Conservation (phyloP, 2,113 vertebrate species). For the Carassius auratus region DNA sequence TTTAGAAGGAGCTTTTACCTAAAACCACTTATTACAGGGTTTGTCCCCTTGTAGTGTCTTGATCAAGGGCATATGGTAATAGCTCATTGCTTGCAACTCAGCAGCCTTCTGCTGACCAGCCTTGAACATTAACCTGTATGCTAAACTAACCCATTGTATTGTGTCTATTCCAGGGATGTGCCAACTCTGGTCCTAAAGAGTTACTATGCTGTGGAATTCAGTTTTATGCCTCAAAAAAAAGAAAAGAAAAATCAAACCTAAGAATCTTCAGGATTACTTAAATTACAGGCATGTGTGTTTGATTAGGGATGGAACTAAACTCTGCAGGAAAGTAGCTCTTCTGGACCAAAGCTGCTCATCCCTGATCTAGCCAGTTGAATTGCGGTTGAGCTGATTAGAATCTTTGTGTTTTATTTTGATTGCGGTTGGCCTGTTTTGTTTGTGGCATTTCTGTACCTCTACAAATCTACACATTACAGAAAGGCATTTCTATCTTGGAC, state of each 20-base stretch:
- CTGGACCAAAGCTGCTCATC: neutral
- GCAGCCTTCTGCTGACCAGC: neutral
- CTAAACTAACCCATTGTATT: neutral
- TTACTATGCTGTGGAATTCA: neutral
- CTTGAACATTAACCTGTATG: neutral
- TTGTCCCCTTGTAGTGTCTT: neutral
- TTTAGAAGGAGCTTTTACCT: neutral
- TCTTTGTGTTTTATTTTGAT: neutral
- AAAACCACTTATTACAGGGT: conserved; percentile 7
- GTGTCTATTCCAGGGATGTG: neutral
- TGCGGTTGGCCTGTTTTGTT: neutral
- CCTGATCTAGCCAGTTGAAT: neutral
- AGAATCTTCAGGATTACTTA: neutral
- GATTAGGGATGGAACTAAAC: neutral
- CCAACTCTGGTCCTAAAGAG: neutral
- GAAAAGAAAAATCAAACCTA: neutral
- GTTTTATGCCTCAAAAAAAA: neutral
- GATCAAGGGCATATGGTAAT: neutral
- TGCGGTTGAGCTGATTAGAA: neutral
- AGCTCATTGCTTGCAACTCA: neutral
- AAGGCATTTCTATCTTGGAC: neutral
- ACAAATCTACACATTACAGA: too few relatives aligned
- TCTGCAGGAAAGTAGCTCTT: neutral
- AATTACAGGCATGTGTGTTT: neutral
- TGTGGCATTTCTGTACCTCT: neutral